These are phyloP conservation scores for Diplosoma virens DNA, from an alignment of 23 tunicate species.

Conservation along the genomic window DNA sequence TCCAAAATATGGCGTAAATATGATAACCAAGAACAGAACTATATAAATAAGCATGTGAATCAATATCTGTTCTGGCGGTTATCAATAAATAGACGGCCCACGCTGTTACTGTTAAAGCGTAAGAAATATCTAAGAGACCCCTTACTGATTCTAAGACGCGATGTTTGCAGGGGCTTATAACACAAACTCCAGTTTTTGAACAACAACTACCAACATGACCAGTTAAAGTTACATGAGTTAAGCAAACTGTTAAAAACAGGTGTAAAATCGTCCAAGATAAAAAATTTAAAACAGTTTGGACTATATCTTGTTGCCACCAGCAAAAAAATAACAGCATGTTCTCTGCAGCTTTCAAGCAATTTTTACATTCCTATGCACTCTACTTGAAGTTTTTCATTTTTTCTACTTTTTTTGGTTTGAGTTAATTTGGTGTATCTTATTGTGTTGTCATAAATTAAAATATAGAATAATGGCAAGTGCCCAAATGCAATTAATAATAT, in stretches of 20 bases:
- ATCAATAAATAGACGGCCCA: constrained; percentile 46
- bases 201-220: constrained; percentile 57
- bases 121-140: constrained; percentile 40
- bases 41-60: constrained; percentile 62
- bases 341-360: neutral
- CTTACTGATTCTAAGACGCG: constrained; percentile 48
- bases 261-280: constrained; percentile 54
- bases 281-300: constrained; percentile 47
- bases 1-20: constrained; percentile 56
- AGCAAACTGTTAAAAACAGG: constrained; percentile 38
- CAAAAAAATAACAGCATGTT: constrained; percentile 43
- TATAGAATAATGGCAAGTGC: too few relatives aligned
- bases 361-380: neutral
- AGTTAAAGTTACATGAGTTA: constrained; percentile 48
- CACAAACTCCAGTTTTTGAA: neutral
- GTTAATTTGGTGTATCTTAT: too few relatives aligned
- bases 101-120: constrained; percentile 26
- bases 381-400: neutral
- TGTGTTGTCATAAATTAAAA: too few relatives aligned
- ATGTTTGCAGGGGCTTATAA: constrained; percentile 38
- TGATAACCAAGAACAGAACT: constrained; percentile 57
- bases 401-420: too few relatives aligned
- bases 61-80: constrained; percentile 42
- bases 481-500: too few relatives aligned
- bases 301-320: constrained; percentile 57